These are phyloP conservation scores for Actinostola sp. DNA, from an alignment of 92 coral and sea anemone species.

Conservation along the genomic window DNA sequence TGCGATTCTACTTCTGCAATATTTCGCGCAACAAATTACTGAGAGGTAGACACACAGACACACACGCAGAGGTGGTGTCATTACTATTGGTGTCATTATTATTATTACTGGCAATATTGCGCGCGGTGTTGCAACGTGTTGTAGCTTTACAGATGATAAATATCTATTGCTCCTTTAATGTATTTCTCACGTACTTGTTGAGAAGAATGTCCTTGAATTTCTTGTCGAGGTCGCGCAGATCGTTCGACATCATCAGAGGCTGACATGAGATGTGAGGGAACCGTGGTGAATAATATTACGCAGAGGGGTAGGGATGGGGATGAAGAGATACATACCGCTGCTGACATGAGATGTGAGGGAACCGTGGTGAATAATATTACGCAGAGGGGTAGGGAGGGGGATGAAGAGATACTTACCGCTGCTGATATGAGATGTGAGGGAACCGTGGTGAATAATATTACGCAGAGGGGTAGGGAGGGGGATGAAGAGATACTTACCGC, in stretches of 20 bases:
- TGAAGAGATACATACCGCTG: constrained; percentile 27
- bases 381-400: no score
- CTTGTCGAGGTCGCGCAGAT: constrained; percentile 75
- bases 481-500: no score
- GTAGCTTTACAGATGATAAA: not conserved
- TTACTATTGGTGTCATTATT: no score
- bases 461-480: no score
- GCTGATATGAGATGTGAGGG: no score
- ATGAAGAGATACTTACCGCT: no score
- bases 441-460: no score
- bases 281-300: not conserved
- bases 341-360: constrained; percentile 61
- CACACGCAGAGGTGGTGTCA: no score
- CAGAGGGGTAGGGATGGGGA: not conserved
- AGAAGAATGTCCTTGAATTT: constrained; percentile 86
- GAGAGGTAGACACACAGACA: no score
- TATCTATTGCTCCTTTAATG: not conserved
- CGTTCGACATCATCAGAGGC: constrained; percentile 98
- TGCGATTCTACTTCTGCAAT: no score
- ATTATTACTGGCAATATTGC: no score
- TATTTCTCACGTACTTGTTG: constrained; percentile 74
- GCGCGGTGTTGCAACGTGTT: not conserved
- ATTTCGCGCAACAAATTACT: not conserved
- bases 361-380: no score
- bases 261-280: constrained; percentile 28